Evolutionary conservation across 1,140 invertebrate species (phyloP), one percentile per base, ranked within the genome.

Genomic region (Proctacanthus coquilletti): DNA sequence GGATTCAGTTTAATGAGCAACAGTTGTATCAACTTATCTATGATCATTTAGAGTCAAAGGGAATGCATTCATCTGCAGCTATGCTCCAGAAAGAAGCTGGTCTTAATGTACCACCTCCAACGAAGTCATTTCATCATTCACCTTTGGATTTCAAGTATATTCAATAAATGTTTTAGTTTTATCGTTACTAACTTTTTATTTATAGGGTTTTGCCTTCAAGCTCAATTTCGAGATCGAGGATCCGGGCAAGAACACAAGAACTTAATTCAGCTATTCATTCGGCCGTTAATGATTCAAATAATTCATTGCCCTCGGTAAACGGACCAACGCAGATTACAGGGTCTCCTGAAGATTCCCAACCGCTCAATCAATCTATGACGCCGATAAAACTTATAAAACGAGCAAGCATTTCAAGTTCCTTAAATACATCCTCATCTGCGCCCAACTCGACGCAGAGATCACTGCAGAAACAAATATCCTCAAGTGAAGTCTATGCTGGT

Each of bases 1-100:
- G 80, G 45, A 96, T 97, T 38, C 78, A 81, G 43, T 97, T 85
- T 61, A 89, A 95, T 58, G 85, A 93, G 53, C 76, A 82, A 40
- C 89, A 97, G 56, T 62, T 98, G 10, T 71, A 93, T 45, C 84
- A 93, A 60, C 64, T 98, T 3, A 94, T 98, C 34, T 77, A 87
- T 53, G 77, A 88, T 42, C 89, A 97, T 68, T 65, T 97, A 31
- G 46, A 76, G 17, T 69, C 70, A 3, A 80, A 84, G 53, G 91
- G 88, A 1, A 69, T 84, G 17, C 48, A 47, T 8, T 72, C 80
- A 33, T 73, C 84, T 18, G 89, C 88, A 1, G 56, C 68, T 2
- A 62, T 66, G 18, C 62, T 95, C 33, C 77, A 82, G 41, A 69
- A 70, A 43, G 88, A 94, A 64, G 86, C 84, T 4, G 71, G 69